Evolutionary conservation across 2,888 invertebrate species (phyloP), one percentile per base, ranked within the genome.

Genomic region (Scaptomyza tumidula): DNA sequence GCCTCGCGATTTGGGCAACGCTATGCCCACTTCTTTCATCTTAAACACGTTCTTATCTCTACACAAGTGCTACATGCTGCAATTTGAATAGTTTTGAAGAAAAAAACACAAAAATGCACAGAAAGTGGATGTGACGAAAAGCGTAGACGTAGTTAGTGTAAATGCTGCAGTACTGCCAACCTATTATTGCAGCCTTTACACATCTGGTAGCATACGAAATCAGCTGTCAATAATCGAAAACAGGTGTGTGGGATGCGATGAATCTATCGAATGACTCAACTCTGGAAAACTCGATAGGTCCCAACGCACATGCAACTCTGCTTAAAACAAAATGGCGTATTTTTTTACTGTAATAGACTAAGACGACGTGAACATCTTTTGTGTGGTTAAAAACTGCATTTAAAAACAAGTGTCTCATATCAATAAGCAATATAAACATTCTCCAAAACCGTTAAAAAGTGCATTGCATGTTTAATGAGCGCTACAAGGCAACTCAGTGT

Each of bases 1-100:
- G 92, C 95, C 95, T n/a, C 91, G 89, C 31, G 90, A 89, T 50
- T 88, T 88, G 59, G 91, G 91, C 71, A 91, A 68, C 68, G 77
- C 84, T 27, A 90, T 85, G 73, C 89, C 89, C 62, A 88, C 90
- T 78, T 90, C 90, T 71, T 87, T 89, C 90, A 91, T 91, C 48
- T 63, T 86, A 16, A 44, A 48, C 45, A 59, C 58, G 49, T 67
- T 41, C 16, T 50, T 57, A 53, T 29, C 41, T 46, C 14, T 62
- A n/a, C 37, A 45, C 62, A 24, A 31, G n/a, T 24, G 48, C 73
- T 76, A 73, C 76, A 76, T 76, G 37, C 69, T 76, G 75, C 14
- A 48, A 45, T 48, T 55, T 14, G 7, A 14, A 14, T 39, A 73
- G 48, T 61, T 46, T 54, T 39, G 54, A 55, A 49, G 54, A 41